Conservation (phyloP, 2,797 vertebrate genomes). For the Microctenopoma steveboyesi region DNA sequence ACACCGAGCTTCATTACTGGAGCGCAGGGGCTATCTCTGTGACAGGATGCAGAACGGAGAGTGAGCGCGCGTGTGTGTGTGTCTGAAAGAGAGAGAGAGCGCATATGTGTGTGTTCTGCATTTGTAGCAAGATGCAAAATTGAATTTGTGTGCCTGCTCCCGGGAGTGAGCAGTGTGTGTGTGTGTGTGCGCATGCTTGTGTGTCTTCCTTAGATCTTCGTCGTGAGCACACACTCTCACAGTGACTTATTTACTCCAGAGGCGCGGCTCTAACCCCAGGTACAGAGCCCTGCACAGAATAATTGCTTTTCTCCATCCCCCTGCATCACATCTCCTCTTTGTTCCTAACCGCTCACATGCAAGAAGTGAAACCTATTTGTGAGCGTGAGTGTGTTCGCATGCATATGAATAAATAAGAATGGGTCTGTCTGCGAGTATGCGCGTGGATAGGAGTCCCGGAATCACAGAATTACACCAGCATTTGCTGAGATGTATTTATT, state of each 20-base stretch:
- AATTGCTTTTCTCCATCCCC: constrained; percentile 75
- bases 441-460: constrained; percentile 20
- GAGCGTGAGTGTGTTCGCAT: constrained; percentile 59
- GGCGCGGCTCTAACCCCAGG: constrained; percentile 75
- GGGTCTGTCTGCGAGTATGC: constrained; percentile 28
- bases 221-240: constrained; percentile 67
- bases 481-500: constrained; percentile 12
- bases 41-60: constrained; percentile 56
- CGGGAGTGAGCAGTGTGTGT: constrained; percentile 40
- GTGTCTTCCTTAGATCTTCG: constrained; percentile 46
- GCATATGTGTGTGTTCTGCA: constrained; percentile 57
- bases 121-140: constrained; percentile 66
- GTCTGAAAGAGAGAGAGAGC: neutral
- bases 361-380: constrained; percentile 74
- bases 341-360: constrained; percentile 74
- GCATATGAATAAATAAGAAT: constrained; percentile 68
- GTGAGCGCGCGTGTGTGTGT: constrained; percentile 19
- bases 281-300: constrained; percentile 73
- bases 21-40: constrained; percentile 60
- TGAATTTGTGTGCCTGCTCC: constrained; percentile 67
- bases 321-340: constrained; percentile 72
- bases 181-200: constrained; percentile 32
- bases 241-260: constrained; percentile 80
- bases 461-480: constrained; percentile 10
- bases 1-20: constrained; percentile 75